Evolutionary conservation across 2,888 invertebrate species (phyloP), one percentile per base, ranked within the genome.

Genomic region (Anticlea derivata): DNA sequence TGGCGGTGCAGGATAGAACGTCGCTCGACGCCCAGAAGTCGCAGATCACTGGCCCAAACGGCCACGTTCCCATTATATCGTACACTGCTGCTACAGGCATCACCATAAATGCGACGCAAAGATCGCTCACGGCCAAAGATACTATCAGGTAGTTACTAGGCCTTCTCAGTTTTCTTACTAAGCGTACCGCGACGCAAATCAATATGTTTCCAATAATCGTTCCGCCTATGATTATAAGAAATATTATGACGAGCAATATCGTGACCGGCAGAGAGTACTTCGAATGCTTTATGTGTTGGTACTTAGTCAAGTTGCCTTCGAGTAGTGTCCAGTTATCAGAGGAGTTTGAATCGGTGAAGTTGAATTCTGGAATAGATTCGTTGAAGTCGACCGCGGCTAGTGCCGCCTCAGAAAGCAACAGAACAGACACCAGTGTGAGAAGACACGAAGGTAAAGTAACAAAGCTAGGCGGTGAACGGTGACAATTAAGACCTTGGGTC

Each of bases 1-100:
- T 99, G n/a, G 99, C 99, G 11, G 99, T 98, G 78, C 98, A 99
- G 66, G 98, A 98, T 68, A 99, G 93, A 24, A 99, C 98, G 84
- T 99, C 99, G 78, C 98, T 97, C 45, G 97, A 97, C 53, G 98
- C 98, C 99, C 99, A 99, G 58, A 98, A 93, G 78, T 98, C 97
- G 85, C 99, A 99, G 72, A 98, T 94, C 56, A 95, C 92, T 13
- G 95, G 94, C 40, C 98, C 98, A 73, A 99, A 98, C 65, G 95
- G 95, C 99, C 99, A 99, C 67, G 94, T 93, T 53, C 97, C 98
- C 68, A 97, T 92, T 55, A 98, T 94, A 84, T 99, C 98, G 81
- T 98, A 97, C 24, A 97, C 94, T 78, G 98, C 94, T 2, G 99
- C 99, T 91, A 99, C 97, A 5, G 98, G 98, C 99, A 99, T 99